Base-by-base conservation (phyloP, 2,113 vertebrate genomes). In the Anguilla rostrata region DNA sequence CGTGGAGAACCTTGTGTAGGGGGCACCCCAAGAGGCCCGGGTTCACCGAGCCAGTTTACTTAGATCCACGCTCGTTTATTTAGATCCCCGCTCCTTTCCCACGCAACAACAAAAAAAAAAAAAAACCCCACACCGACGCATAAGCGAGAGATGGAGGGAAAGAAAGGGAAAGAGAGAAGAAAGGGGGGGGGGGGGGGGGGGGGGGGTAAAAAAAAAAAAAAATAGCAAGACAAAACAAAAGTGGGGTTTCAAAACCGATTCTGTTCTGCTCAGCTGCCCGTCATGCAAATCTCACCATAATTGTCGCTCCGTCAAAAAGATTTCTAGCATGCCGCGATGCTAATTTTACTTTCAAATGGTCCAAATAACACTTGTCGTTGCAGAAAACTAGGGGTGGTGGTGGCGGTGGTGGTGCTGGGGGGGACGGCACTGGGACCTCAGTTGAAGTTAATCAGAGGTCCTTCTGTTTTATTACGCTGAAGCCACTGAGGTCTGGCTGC, bases 291-390 rank as follows among this genome's bases (percentile, higher is more conserved):
- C 85, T 34, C 87, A 91, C 86, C 16, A 93, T 83, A 92, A 92
- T 82, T 86, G 85, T 87, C 89, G 84, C 90, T 84, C 90, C 89
- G 92, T 93, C 92, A 94, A 90, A 90, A 84, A 90, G 83, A 89
- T 90, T 87, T 89, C 83, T 87, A 90, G 85, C 63, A 87, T 85
- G 41, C 39, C 87, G 88, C 92, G 92, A 92, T 88, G 92, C 87
- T 92, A 93, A 89, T 90, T 93, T 94, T 91, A 92, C 90, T 92
- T 94, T 94, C 87, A 90, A 91, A 92, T 87, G 91, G 90, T 93
- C 91, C 82, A 84, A 87, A 89, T 86, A 90, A 95, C 94, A 95
- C 93, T 93, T 94, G 95, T 92, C 91, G 92, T 91, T 91, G 92
- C 90, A 84, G 93, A 91, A 95, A 95, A 93, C 88, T 93, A 91